These are phyloP conservation scores for Euleptes europaea DNA, from an alignment of 2,113 vertebrate species.

Conservation along the genomic window DNA sequence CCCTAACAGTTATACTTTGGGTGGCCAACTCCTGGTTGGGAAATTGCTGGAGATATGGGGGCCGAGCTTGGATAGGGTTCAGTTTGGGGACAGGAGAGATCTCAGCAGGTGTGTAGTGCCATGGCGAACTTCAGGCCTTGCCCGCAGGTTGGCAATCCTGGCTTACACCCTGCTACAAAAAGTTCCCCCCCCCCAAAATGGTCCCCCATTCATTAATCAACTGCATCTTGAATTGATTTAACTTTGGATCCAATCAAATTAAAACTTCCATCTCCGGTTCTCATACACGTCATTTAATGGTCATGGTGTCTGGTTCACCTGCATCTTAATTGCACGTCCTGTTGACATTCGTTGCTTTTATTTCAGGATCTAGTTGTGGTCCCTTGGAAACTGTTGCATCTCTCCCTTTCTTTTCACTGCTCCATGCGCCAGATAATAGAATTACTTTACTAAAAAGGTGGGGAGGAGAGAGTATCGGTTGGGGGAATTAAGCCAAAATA, in stretches of 20 bases:
- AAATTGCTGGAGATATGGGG: too few species aligned
- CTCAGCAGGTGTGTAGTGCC: too few species aligned
- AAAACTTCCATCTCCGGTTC: neutral
- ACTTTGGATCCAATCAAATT: neutral
- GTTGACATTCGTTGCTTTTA: conserved; percentile 87
- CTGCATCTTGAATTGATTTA: neutral
- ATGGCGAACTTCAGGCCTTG: too few species aligned
- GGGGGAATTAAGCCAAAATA: conserved; percentile 20
- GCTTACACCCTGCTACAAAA: neutral
- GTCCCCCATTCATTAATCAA: neutral
- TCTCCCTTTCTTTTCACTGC: conserved; percentile 44
- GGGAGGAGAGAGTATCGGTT: neutral
- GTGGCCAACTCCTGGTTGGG: neutral
- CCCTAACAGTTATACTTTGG: too few species aligned
- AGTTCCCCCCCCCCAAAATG: neutral
- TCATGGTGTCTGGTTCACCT: conserved; percentile 77
- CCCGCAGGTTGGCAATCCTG: too few species aligned
- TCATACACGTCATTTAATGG: conserved; percentile 66
- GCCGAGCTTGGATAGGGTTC: neutral
- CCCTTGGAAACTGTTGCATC: conserved; percentile 52
- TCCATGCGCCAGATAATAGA: conserved; percentile 55
- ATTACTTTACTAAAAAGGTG: conserved; percentile 36
- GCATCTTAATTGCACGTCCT: conserved; percentile 84
- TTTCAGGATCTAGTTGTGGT: conserved; percentile 72
- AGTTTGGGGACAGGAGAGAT: neutral